Evolutionary conservation across 2,113 vertebrate species (phyloP), one percentile per base, ranked within the genome.

Genomic region (Gymnarchus niloticus): DNA sequence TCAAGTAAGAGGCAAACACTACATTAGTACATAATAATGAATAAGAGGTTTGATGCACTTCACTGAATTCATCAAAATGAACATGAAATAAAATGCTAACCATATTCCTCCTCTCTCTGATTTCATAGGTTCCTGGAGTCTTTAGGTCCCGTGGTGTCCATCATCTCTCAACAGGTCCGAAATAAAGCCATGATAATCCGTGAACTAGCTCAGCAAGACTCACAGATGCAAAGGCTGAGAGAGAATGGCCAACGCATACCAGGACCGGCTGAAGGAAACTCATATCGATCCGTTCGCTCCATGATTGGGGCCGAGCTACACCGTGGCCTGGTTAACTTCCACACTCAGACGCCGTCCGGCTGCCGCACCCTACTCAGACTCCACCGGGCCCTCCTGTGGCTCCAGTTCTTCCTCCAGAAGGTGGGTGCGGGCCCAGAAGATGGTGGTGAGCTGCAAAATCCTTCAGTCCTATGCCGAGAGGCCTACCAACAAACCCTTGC

Each of bases 401-500:
- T 94, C 59, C 90, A 94, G 85, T 90, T 94, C 56, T 92, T 95
- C 82, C 92, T 96, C 84, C 88, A 88, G 57, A 88, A 91, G 33
- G 87, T 94, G 81, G 91, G 88, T 0, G 88, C 86, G 1, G 91
- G 89, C 2, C 86, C 81, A 0, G 87, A 86, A 3, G 85, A 4
- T 7, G 8, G 25, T 23, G 65, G 23, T 0, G n/a, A 51, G 28
- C 88, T 86, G 28, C 88, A 81, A 0, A 90, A 87, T 1, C 81
- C 90, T 0, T 89, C 91, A 0, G 86, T 10, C 56, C 88, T 95
- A 86, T 95, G 95, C 69, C 85, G 92, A 0, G 94, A 95, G 0
- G 95, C 96, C 52, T 97, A 97, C 86, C 8, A 44, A n/a, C 87
- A 91, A 25, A 93, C 94, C 1, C 83, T 97, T 84, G 95, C 94